Evolutionary conservation across 2,797 vertebrate species (phyloP).

Genomic region (Malurus splendens): DNA sequence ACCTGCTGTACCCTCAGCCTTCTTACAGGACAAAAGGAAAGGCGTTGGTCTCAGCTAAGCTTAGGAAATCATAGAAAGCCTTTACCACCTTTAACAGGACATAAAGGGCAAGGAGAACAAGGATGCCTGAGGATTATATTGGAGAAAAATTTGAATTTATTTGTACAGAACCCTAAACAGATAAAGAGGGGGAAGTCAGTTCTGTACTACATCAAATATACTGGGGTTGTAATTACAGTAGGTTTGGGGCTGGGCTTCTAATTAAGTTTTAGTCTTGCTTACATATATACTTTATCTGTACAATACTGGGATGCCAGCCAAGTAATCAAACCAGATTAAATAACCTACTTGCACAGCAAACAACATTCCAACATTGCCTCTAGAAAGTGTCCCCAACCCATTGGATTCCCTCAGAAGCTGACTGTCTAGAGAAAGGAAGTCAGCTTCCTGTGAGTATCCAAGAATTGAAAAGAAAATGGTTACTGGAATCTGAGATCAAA

Average conservation of each 20-base stretch:
- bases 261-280: neutral
- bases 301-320: neutral
- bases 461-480: neutral
- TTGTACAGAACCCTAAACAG: neutral
- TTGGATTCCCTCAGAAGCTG: neutral
- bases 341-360: neutral
- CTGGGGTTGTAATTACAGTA: neutral
- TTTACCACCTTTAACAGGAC: neutral
- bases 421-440: neutral
- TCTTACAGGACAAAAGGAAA: neutral
- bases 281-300: neutral
- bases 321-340: neutral
- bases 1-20: neutral
- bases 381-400: neutral
- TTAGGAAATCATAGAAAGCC: neutral
- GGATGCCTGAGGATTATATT: neutral
- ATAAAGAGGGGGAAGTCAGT: fast-evolving
- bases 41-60: neutral
- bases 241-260: neutral
- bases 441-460: neutral
- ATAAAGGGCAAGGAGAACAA: neutral
- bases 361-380: neutral
- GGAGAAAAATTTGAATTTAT: neutral
- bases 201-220: neutral
- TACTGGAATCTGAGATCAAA: neutral